Percentiles rank a stretch among this genome's conserved stretches.
These are phyloP conservation scores for Myopa tessellatipennis DNA, from an alignment of 2,888 invertebrate genomes.

Conservation along the genomic window DNA sequence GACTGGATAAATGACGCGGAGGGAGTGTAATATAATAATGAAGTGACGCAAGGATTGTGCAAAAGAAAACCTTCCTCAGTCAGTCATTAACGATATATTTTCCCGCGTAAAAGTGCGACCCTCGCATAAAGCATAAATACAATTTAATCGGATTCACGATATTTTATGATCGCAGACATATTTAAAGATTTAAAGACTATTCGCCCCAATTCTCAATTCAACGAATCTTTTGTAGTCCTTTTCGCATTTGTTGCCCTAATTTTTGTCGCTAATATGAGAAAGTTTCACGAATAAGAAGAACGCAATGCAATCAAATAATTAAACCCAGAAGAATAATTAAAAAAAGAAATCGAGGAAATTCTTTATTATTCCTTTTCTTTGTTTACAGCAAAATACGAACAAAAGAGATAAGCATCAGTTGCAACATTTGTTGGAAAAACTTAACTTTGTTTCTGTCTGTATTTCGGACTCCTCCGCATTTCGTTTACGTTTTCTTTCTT, in stretches of 20 bases:
- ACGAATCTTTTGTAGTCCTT: not conserved
- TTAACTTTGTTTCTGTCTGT: not conserved
- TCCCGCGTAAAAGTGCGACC: too few relatives aligned
- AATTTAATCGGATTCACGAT: too few relatives aligned
- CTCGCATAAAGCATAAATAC: too few relatives aligned
- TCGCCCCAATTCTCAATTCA: too few relatives aligned
- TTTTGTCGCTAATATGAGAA: not conserved
- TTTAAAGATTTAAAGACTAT: too few relatives aligned
- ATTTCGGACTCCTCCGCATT: not conserved
- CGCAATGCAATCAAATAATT: slow-evolving; percentile 8
- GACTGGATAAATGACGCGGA: not conserved
- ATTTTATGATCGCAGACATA: too few relatives aligned
- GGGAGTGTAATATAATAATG: not conserved
- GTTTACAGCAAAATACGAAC: not conserved
- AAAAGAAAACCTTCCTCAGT: too few relatives aligned
- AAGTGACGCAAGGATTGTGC: too few relatives aligned
- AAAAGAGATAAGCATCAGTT: not conserved
- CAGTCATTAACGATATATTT: too few relatives aligned
- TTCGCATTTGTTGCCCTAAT: not conserved
- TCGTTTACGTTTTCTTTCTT: too few relatives aligned
- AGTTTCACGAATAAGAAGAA: not conserved
- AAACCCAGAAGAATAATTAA: slow-evolving; percentile 5
- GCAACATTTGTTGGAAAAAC: not conserved
- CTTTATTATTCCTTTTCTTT: not conserved
- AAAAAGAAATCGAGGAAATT: not conserved